Evolutionary conservation across 1,140 invertebrate genomes (phyloP).

Genomic region (Drosophila mauritiana): DNA sequence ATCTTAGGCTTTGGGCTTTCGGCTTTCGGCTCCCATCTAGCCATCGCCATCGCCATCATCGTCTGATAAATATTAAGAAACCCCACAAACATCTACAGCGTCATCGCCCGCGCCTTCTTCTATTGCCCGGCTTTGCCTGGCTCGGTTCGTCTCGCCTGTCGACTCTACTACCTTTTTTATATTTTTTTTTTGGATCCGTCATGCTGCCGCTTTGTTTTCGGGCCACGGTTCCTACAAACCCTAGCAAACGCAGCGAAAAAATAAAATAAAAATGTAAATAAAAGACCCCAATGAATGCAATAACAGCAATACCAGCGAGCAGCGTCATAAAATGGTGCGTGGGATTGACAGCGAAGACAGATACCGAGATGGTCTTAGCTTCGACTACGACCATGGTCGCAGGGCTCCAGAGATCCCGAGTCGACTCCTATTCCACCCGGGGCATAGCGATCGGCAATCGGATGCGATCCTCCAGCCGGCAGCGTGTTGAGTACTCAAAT

Average conservation of each 20-base stretch:
- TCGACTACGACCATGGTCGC: constrained; percentile 10
- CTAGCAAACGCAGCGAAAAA: constrained; percentile 36
- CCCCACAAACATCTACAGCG: constrained; percentile 64
- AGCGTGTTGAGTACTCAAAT: constrained; percentile 65
- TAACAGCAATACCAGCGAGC: constrained; percentile 65
- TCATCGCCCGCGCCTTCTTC: constrained; percentile 54
- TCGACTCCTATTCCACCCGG: constrained; percentile 6
- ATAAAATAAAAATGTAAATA: constrained; percentile 74
- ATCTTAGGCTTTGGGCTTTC: neutral
- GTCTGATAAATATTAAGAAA: constrained; percentile 77
- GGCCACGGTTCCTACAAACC: constrained; percentile 45
- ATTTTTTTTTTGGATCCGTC: constrained; percentile 44
- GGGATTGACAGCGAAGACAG: constrained; percentile 67
- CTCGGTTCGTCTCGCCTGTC: constrained; percentile 32
- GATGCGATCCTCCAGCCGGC: constrained; percentile 18
- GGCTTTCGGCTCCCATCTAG: constrained; percentile 2
- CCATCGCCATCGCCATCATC: constrained; percentile 41
- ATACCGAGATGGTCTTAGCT: constrained; percentile 18
- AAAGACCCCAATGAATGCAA: constrained; percentile 74
- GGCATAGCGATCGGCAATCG: constrained; percentile 31
- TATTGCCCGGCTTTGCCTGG: too few species aligned
- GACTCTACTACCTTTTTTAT: constrained; percentile 17
- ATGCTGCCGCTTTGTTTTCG: constrained; percentile 60
- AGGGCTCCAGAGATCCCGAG: neutral
- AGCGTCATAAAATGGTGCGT: constrained; percentile 73